Conservation (phyloP, 2,797 vertebrate genomes). For the Anabacerthia variegaticeps region DNA sequence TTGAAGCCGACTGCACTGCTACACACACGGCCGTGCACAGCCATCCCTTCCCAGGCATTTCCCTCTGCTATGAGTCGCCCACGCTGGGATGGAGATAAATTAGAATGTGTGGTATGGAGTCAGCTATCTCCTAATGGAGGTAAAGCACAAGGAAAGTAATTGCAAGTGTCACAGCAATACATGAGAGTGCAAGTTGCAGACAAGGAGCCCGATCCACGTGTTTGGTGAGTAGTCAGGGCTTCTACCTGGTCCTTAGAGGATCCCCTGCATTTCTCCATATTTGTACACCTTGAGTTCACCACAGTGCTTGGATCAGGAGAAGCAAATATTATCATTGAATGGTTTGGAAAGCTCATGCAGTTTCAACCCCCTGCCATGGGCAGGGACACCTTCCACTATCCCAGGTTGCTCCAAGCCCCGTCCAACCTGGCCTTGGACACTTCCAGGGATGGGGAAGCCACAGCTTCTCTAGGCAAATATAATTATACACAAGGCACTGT, state of each 20-base stretch:
- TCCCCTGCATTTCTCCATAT: background rate
- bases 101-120: background rate
- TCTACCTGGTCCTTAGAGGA: background rate
- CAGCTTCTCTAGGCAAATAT: background rate
- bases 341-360: background rate
- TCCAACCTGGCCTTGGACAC: background rate
- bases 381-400: background rate
- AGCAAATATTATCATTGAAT: background rate
- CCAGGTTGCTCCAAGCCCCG: rapidly evolving
- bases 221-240: background rate
- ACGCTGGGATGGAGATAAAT: rapidly evolving
- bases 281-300: background rate
- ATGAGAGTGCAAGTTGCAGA: background rate
- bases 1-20: background rate
- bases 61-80: rapidly evolving
- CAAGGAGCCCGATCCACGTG: background rate
- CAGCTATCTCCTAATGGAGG: background rate
- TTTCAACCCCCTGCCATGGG: background rate
- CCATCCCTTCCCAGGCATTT: background rate
- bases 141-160: background rate
- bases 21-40: rapidly evolving
- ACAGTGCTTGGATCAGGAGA: background rate
- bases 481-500: background rate
- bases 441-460: background rate
- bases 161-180: background rate